phyloP scores from a whole-genome alignment of 2,797 vertebrate genomes.

The Allobates femoralis region DNA sequence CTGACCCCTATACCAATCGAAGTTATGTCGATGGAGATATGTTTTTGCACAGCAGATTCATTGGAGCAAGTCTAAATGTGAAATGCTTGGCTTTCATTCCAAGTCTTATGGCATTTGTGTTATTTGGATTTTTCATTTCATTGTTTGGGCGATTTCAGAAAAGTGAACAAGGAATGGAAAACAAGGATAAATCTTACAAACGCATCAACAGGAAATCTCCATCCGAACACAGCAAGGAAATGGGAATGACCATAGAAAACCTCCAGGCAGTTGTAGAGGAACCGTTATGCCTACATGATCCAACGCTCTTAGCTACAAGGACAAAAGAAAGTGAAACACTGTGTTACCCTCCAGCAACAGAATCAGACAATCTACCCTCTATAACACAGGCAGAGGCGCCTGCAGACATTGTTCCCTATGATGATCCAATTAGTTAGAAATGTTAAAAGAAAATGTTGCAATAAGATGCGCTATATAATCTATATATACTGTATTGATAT shows the following conservation, averaged over 20 bases:
- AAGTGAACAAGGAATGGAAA: conserved; percentile 90
- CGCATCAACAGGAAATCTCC: conserved; percentile 94
- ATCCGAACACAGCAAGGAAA: conserved; percentile 87
- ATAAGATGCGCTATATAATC: no score
- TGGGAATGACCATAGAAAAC: conserved; percentile 90
- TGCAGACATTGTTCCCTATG: conserved; percentile 73
- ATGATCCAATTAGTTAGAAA: conserved; percentile 66
- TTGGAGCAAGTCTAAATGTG: conserved; percentile 87
- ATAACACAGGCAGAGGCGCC: conserved; percentile 73
- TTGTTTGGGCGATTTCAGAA: conserved; percentile 94
- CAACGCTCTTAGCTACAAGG: conserved; percentile 85
- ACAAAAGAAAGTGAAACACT: conserved; percentile 81
- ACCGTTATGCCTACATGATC: conserved; percentile 78
- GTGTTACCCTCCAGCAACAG: conserved; percentile 77
- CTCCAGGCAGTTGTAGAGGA: conserved; percentile 81
- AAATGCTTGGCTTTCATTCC: conserved; percentile 97
- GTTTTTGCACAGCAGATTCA: conserved; percentile 94
- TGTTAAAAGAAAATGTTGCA: background rate
- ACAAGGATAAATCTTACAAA: conserved; percentile 90
- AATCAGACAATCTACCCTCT: conserved; percentile 78
- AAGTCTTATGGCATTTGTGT: conserved; percentile 88
- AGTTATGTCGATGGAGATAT: conserved; percentile 87
- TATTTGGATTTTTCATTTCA: conserved; percentile 96
- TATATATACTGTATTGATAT: no score
- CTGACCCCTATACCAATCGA: conserved; percentile 84